Percentiles rank a stretch among this genome's conserved stretches.
Evolutionary conservation across 1,140 invertebrate species (phyloP).

Genomic region (Gryon sp.): DNA sequence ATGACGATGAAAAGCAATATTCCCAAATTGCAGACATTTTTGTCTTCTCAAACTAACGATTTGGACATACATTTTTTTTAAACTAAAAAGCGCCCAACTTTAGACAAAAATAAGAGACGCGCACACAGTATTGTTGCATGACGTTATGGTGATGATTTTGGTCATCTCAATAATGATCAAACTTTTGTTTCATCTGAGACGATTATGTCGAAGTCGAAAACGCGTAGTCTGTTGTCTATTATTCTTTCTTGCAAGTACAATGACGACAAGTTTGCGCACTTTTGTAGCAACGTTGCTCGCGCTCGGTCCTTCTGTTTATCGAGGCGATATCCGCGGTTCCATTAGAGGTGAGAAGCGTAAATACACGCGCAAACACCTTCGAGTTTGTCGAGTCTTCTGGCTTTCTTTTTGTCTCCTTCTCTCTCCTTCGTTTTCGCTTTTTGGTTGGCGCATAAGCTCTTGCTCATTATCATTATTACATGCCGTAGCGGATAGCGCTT

Average conservation of each 20-base stretch:
- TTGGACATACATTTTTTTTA: too few relatives aligned
- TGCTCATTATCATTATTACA: constrained; percentile 72
- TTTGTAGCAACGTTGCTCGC: constrained; percentile 18
- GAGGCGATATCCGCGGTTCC: constrained; percentile 56
- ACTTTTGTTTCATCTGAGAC: constrained; percentile 37
- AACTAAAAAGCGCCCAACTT: too few relatives aligned
- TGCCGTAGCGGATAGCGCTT: constrained; percentile 64
- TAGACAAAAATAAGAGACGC: not conserved
- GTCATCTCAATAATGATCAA: constrained; percentile 38
- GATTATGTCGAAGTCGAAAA: constrained; percentile 28
- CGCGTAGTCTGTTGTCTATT: too few relatives aligned
- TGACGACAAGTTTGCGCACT: constrained; percentile 14
- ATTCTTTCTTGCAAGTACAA: constrained; percentile 37
- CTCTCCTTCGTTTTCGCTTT: too few relatives aligned
- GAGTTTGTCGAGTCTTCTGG: too few relatives aligned
- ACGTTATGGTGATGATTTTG: constrained; percentile 13
- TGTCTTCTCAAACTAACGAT: too few relatives aligned
- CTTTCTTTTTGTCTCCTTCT: too few relatives aligned
- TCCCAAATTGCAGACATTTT: too few relatives aligned
- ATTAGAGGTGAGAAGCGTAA: constrained; percentile 71
- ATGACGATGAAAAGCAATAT: too few relatives aligned
- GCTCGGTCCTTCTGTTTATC: constrained; percentile 63
- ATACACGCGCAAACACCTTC: constrained; percentile 72
- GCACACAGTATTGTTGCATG: constrained; percentile 12
- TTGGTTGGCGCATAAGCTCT: constrained; percentile 24